Conservation (phyloP, 2,113 vertebrate species). For the Rhineura floridana region DNA sequence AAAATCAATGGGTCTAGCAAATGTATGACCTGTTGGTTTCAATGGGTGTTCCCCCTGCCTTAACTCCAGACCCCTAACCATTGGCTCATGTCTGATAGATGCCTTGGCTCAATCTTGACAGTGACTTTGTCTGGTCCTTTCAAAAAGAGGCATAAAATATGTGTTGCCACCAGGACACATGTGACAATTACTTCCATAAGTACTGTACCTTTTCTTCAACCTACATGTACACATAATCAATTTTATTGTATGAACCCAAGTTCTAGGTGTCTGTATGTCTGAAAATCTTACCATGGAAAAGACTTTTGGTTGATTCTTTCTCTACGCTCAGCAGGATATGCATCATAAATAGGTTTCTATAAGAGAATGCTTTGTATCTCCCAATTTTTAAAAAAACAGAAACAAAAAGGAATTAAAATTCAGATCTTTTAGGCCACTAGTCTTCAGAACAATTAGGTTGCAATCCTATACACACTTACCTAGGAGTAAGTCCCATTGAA, state of each 20-base stretch:
- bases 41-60: too few species aligned
- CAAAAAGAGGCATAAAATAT: neutral
- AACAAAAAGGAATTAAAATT: neutral
- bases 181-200: neutral
- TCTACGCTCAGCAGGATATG: too few species aligned
- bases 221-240: neutral
- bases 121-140: neutral
- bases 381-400: conserved; percentile 12
- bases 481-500: too few species aligned
- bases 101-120: neutral
- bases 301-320: neutral
- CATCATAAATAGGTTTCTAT: neutral
- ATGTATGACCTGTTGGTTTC: too few species aligned
- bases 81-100: neutral
- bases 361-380: neutral
- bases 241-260: neutral
- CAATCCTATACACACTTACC: too few species aligned
- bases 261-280: neutral
- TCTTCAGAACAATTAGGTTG: neutral
- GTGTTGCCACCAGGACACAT: neutral
- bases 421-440: neutral
- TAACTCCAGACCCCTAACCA: neutral
- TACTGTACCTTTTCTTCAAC: neutral
- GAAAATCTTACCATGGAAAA: too few species aligned
- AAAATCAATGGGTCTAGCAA: too few species aligned